These are phyloP conservation scores for Channa striata DNA, from an alignment of 2,797 vertebrate species.

Conservation along the genomic window DNA sequence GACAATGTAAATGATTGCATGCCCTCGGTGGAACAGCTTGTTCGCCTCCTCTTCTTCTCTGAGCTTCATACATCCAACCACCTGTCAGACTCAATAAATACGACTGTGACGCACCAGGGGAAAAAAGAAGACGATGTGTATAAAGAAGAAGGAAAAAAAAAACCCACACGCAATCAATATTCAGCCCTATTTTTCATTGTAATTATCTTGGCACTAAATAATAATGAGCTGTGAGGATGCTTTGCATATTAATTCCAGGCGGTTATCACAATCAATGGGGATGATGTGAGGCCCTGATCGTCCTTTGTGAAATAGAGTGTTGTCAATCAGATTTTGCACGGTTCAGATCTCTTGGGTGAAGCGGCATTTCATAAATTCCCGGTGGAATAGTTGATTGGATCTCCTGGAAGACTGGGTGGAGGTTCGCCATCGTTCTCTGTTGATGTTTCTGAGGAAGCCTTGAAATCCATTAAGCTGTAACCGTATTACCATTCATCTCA, in stretches of 20 bases:
- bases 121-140: constrained; percentile 19
- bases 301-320: constrained; percentile 53
- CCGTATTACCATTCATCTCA: constrained; percentile 53
- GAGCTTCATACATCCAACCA: constrained; percentile 48
- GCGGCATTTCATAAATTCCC: constrained; percentile 60
- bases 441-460: constrained; percentile 46
- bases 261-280: constrained; percentile 56
- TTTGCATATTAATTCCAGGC: constrained; percentile 70
- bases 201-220: constrained; percentile 61
- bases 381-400: constrained; percentile 62
- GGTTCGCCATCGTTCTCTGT: constrained; percentile 26
- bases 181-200: constrained; percentile 52
- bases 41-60: constrained; percentile 43
- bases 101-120: constrained; percentile 5
- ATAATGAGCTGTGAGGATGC: constrained; percentile 58
- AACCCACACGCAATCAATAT: constrained; percentile 60
- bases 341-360: constrained; percentile 46
- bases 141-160: constrained; percentile 15
- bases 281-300: constrained; percentile 49
- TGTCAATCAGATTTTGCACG: constrained; percentile 51
- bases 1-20: constrained; percentile 45
- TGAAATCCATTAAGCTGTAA: constrained; percentile 69
- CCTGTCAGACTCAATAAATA: constrained; percentile 52
- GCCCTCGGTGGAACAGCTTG: constrained; percentile 37
- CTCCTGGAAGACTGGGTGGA: constrained; percentile 47